Evolutionary conservation across 2,797 vertebrate species (phyloP), one percentile per base, ranked within the genome.

Genomic region (Acipenser transmontanus): DNA sequence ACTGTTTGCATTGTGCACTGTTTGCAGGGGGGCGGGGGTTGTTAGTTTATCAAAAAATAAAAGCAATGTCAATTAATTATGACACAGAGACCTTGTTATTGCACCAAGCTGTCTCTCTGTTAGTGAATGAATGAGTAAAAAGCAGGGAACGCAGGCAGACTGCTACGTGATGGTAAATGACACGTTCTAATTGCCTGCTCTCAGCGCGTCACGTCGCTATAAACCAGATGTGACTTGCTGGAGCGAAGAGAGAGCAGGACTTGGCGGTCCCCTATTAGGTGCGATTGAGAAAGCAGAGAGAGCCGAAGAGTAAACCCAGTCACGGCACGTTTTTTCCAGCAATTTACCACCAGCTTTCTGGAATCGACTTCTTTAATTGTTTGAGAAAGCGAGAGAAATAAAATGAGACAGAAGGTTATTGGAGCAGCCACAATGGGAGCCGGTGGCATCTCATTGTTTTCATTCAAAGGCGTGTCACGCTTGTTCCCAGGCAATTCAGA

Each of bases 21-120:
- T 52, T 8, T 52, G 8, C 17, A 17, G 11, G 54, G 12, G 54
- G 1, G 54, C 8, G 54, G 54, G 14, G 54, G 12, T 7, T 52
- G 7, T 57, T n/a, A 57, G 9, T 57, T 57, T 11, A 57, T 57
- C 54, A 11, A n/a, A 17, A 64, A 69, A 65, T 69, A 59, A 60
- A 65, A 69, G 64, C 49, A 66, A 47, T 61, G 57, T 61, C 59
- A 65, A 59, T 10, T 51, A 47, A 12, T 68, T 63, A 59, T 59
- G 61, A 52, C 51, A 62, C 59, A 54, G 54, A 51, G 63, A 65
- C 63, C 9, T 60, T 56, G 50, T 64, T 69, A 54, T 59, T 8
- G 57, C 6, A 47, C 56, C 47, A 57, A 57, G 12, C 54, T 57
- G 54, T 57, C 54, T 57, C 12, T 1, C 54, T 57, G 12, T 13